Evolutionary conservation across 2,888 invertebrate species (phyloP).

Genomic region (Papilio gigon): DNA sequence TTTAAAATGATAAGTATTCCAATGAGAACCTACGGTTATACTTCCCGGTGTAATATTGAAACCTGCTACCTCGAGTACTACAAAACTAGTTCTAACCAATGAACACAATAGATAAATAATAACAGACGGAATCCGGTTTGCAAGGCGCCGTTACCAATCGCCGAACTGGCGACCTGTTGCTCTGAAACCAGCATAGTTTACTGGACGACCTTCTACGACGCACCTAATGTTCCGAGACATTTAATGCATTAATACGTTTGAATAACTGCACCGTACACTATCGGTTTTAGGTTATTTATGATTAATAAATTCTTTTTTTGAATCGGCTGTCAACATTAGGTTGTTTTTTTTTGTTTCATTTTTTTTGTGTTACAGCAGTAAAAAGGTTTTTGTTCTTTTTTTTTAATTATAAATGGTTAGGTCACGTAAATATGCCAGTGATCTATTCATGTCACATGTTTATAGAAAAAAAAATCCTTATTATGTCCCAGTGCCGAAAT

Average conservation of each 20-base stretch:
- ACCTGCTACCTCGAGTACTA: neutral
- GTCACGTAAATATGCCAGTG: no score
- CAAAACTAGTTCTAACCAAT: neutral
- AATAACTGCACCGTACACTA: neutral
- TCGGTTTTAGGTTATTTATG: neutral
- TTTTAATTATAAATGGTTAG: no score
- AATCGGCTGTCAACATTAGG: no score
- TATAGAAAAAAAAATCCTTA: no score
- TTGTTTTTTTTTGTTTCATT: no score
- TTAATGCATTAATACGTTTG: conserved; percentile 3
- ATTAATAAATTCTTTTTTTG: no score
- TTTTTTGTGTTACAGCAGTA: no score
- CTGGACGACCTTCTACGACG: conserved; percentile 41
- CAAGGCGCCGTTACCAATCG: conserved; percentile 17
- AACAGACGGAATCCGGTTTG: conserved; percentile 2
- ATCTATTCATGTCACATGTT: no score
- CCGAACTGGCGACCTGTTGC: conserved; percentile 37
- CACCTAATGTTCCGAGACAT: neutral
- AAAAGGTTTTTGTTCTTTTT: no score
- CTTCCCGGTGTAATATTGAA: neutral
- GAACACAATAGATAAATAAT: conserved; percentile 13
- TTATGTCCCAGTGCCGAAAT: no score
- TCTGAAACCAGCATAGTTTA: conserved; percentile 40
- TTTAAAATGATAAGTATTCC: no score
- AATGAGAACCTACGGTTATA: neutral